Conservation (phyloP, 2,888 invertebrate genomes). For the Hirtodrosophila trivittata region DNA sequence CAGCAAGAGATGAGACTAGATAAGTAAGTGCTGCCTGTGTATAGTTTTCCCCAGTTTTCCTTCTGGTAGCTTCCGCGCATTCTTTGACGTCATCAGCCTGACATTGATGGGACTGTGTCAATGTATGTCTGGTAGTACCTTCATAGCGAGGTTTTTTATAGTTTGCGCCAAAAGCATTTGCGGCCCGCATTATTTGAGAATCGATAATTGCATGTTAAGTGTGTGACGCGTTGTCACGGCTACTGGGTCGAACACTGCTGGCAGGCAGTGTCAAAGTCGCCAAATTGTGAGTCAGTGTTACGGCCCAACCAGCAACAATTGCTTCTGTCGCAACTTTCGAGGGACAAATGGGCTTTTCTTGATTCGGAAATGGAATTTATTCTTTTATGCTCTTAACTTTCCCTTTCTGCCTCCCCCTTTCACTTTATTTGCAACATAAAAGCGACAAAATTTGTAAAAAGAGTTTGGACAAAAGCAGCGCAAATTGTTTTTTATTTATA, state of each 20-base stretch:
- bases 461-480: conserved; percentile 11
- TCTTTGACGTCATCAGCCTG: conserved; percentile 45
- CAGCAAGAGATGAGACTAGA: too few species aligned
- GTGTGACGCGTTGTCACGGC: conserved; percentile 30
- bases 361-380: conserved; percentile 5
- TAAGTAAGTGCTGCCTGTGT: background rate
- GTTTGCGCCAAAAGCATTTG: conserved; percentile 8
- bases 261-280: background rate
- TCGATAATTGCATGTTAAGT: conserved; percentile 69
- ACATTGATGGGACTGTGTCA: conserved; percentile 47
- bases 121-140: conserved; percentile 12
- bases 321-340: too few species aligned
- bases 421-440: conserved; percentile 42
- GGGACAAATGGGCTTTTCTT: conserved; percentile 3
- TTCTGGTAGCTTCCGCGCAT: background rate
- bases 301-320: background rate
- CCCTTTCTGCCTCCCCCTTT: conserved; percentile 49
- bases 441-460: background rate
- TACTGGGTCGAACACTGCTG: conserved; percentile 4
- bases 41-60: background rate
- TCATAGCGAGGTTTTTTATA: conserved; percentile 7
- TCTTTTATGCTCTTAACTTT: conserved; percentile 30
- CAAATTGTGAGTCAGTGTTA: conserved; percentile 33
- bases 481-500: conserved; percentile 18
- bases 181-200: conserved; percentile 58